These are phyloP conservation scores for Psilopogon haemacephalus DNA, from an alignment of 2,113 vertebrate genomes.

Conservation along the genomic window DNA sequence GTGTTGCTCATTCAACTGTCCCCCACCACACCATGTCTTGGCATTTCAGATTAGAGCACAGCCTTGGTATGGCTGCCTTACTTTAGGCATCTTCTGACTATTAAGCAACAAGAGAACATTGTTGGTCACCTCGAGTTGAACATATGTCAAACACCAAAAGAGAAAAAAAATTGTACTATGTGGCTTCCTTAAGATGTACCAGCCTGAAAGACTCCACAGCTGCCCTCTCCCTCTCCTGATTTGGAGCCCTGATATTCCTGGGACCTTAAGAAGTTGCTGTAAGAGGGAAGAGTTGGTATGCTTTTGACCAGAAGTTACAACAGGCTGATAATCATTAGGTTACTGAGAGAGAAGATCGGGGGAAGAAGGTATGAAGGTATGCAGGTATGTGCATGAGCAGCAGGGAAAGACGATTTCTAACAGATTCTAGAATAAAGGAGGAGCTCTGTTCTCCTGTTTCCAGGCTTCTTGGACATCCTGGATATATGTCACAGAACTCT, in stretches of 20 bases:
- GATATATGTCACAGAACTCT: no score
- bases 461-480: no score
- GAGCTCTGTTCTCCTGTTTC: no score
- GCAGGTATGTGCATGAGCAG: no score
- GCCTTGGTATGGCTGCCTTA: background rate
- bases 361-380: no score
- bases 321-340: no score
- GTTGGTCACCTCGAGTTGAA: background rate
- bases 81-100: background rate
- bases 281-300: no score
- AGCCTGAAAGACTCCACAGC: background rate
- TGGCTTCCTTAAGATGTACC: background rate
- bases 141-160: background rate
- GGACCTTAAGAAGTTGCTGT: background rate
- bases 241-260: background rate
- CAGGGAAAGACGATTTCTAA: no score
- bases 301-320: no score
- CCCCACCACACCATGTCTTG: background rate
- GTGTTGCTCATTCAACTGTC: background rate
- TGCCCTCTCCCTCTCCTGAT: background rate
- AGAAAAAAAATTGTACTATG: background rate
- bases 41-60: background rate
- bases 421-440: no score
- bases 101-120: background rate
- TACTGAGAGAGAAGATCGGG: no score